phyloP scores from a whole-genome alignment of 2,797 vertebrate species.

The Xenopus petersii region DNA sequence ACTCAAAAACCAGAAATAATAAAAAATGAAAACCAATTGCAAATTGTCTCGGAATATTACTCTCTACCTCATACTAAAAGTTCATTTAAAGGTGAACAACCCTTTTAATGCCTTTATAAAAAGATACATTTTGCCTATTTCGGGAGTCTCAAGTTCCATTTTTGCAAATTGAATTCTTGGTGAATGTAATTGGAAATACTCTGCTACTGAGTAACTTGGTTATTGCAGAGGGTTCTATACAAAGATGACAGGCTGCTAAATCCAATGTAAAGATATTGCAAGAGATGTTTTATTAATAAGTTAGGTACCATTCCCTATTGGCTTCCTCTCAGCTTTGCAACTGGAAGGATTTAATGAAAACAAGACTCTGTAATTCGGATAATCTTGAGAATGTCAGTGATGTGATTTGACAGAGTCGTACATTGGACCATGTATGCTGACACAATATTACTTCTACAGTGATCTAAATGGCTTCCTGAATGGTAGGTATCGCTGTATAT shows the following conservation, averaged over 20 bases:
- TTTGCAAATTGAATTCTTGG: not conserved
- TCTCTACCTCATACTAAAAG: too few relatives aligned
- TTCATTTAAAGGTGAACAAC: too few relatives aligned
- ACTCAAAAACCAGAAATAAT: too few relatives aligned
- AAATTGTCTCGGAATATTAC: too few relatives aligned
- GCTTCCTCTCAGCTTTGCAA: not conserved
- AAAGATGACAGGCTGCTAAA: not conserved
- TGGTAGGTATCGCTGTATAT: not conserved
- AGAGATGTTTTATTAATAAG: conserved; percentile 6
- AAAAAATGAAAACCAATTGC: too few relatives aligned
- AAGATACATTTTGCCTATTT: too few relatives aligned
- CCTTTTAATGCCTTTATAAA: too few relatives aligned
- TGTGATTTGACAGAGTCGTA: not conserved
- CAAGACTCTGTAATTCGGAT: not conserved
- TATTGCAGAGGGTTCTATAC: not conserved
- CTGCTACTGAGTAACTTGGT: not conserved
- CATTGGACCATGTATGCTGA: not conserved
- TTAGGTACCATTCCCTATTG: not conserved
- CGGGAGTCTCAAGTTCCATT: not conserved
- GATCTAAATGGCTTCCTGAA: not conserved
- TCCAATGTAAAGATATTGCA: not conserved
- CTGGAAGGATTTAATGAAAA: conserved; percentile 2
- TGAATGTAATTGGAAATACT: not conserved
- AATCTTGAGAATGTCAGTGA: not conserved
- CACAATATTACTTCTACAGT: not conserved